phyloP scores from a whole-genome alignment of 2,113 vertebrate genomes.

The Dipodomys stephensi region DNA sequence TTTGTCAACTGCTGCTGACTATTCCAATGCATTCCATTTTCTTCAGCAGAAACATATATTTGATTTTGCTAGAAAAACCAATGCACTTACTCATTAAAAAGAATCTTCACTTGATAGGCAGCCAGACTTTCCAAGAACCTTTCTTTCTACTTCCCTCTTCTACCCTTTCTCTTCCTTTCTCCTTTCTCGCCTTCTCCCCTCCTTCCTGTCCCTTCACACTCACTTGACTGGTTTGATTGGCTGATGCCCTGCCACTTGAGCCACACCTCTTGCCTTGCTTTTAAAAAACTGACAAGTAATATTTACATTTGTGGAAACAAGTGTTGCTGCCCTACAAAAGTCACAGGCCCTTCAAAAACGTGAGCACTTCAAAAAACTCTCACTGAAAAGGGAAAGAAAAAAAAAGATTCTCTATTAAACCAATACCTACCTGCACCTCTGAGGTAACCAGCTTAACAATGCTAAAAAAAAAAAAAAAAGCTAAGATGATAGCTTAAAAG shows the following conservation, averaged over 20 bases:
- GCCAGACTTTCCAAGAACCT: background rate
- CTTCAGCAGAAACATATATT: background rate
- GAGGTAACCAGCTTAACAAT: slow-evolving; percentile 14
- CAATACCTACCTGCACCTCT: background rate
- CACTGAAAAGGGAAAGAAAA: background rate
- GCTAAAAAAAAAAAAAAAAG: background rate
- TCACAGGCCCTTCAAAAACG: background rate
- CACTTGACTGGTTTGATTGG: too few species aligned
- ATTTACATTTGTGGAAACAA: slow-evolving; percentile 51
- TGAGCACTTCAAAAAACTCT: slow-evolving; percentile 30
- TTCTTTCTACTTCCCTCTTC: too few species aligned
- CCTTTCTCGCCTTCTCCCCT: too few species aligned
- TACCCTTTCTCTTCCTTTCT: too few species aligned
- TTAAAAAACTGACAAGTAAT: slow-evolving; percentile 32
- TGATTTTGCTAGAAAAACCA: slow-evolving; percentile 39
- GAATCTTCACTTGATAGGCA: background rate
- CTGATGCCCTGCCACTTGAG: too few species aligned
- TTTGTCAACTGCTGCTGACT: background rate
- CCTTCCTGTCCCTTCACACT: too few species aligned
- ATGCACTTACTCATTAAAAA: background rate
- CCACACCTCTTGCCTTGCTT: too few species aligned
- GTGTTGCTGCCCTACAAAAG: slow-evolving; percentile 5
- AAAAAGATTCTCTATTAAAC: background rate
- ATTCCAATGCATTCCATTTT: slow-evolving; percentile 31
- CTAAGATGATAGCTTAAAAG: slow-evolving; percentile 25